phyloP scores from a whole-genome alignment of 2,888 invertebrate genomes.

The Orthosia gracilis region DNA sequence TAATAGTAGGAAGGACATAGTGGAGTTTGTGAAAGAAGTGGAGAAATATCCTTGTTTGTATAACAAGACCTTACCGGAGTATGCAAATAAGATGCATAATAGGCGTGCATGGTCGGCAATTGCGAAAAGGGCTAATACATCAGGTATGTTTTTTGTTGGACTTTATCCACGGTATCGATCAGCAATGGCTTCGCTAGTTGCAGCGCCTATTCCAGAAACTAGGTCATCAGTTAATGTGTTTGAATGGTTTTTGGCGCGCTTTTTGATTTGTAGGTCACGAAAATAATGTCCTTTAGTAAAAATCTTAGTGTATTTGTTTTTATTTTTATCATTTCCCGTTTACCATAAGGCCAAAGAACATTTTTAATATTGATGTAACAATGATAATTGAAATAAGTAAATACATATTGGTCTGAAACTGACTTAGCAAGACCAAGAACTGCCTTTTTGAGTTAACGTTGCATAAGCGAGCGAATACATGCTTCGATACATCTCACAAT shows the following conservation, averaged over 20 bases:
- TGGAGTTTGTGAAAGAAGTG: slow-evolving; percentile 70
- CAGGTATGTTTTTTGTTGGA: slow-evolving; percentile 34
- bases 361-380: background rate
- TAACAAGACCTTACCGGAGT: slow-evolving; percentile 66
- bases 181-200: slow-evolving; percentile 3
- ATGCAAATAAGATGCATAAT: slow-evolving; percentile 67
- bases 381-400: background rate
- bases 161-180: slow-evolving; percentile 26
- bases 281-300: background rate
- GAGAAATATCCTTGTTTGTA: slow-evolving; percentile 70
- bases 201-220: slow-evolving; percentile 16
- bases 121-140: slow-evolving; percentile 62
- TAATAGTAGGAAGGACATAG: slow-evolving; percentile 63
- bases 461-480: slow-evolving; percentile 6
- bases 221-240: slow-evolving; percentile 25
- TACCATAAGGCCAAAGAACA: too few relatives aligned
- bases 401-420: slow-evolving; percentile 6
- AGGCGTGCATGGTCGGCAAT: slow-evolving; percentile 64
- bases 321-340: background rate
- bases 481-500: background rate
- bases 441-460: slow-evolving; percentile 9
- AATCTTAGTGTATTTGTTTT: background rate
- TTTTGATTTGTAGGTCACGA: slow-evolving; percentile 7
- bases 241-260: slow-evolving; percentile 32
- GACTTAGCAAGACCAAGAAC: slow-evolving; percentile 5